Conservation (phyloP, 2,888 invertebrate species). For the Trichopria drosophilae region DNA sequence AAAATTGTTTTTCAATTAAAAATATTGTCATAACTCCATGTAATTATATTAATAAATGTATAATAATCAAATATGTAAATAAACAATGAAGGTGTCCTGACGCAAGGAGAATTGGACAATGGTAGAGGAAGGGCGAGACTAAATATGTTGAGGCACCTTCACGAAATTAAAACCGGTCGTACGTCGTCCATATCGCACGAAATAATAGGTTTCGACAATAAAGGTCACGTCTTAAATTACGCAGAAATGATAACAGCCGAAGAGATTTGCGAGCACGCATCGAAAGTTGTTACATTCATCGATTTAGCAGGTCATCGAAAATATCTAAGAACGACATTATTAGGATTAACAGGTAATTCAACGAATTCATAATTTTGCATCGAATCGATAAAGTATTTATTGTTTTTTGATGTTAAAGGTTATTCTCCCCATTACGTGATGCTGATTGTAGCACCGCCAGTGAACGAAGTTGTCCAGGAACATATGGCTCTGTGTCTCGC, state of each 20-base stretch:
- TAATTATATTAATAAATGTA: no score
- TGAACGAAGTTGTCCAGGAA: slow-evolving; percentile 67
- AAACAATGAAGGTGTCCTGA: slow-evolving; percentile 78
- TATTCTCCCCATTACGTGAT: slow-evolving; percentile 91
- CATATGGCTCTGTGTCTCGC: slow-evolving; percentile 84
- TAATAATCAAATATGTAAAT: no score
- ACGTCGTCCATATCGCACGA: slow-evolving; percentile 96
- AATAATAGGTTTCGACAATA: slow-evolving; percentile 89
- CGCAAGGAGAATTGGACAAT: slow-evolving; percentile 94
- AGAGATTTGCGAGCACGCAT: slow-evolving; percentile 89
- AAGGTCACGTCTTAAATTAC: slow-evolving; percentile 85
- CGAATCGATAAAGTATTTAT: not conserved
- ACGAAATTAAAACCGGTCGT: slow-evolving; percentile 91
- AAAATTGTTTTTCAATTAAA: slow-evolving; percentile 17
- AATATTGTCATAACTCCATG: no score
- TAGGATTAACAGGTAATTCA: slow-evolving; percentile 76
- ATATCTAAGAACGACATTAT: slow-evolving; percentile 92
- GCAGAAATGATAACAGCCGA: slow-evolving; percentile 89
- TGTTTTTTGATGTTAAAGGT: slow-evolving; percentile 58
- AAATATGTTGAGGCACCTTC: slow-evolving; percentile 92
- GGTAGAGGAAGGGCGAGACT: slow-evolving; percentile 91
- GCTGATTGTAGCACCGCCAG: slow-evolving; percentile 65
- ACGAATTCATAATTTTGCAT: not conserved
- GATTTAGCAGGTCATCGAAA: slow-evolving; percentile 96
- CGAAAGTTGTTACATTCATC: slow-evolving; percentile 91